Conservation (phyloP, 2,888 invertebrate species). For the Lasioglossum vierecki region DNA sequence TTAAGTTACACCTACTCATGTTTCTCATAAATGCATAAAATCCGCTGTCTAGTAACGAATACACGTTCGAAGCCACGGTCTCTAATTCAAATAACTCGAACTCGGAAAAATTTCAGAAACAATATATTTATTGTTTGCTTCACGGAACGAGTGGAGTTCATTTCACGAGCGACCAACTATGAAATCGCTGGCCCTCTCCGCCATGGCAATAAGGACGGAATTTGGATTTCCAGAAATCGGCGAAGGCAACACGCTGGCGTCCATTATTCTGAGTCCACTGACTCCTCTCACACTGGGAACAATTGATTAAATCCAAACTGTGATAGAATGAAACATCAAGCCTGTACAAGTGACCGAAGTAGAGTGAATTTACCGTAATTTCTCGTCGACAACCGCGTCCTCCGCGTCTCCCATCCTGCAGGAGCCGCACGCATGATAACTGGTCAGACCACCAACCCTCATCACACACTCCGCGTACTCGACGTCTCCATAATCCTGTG, state of each 20-base stretch:
- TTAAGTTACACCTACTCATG: too few species aligned
- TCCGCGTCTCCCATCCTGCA: constrained; percentile 88
- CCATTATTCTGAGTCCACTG: constrained; percentile 89
- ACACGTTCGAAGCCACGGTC: too few species aligned
- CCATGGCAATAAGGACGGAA: constrained; percentile 88
- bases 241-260: constrained; percentile 92
- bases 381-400: constrained; percentile 88
- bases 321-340: too few species aligned
- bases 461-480: constrained; percentile 88
- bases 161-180: constrained; percentile 78
- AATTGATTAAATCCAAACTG: too few species aligned
- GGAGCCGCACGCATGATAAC: constrained; percentile 93
- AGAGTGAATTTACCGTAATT: constrained; percentile 86
- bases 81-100: neutral
- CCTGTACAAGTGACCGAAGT: neutral
- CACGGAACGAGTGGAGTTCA: neutral
- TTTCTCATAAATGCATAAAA: too few species aligned
- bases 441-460: constrained; percentile 87
- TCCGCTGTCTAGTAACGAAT: too few species aligned
- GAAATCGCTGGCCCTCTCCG: constrained; percentile 87
- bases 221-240: constrained; percentile 92
- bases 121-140: neutral
- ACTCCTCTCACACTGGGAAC: constrained; percentile 87
- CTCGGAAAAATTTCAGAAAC: neutral
- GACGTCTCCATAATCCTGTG: constrained; percentile 84